Evolutionary conservation across 2,797 vertebrate species (phyloP), one percentile per base, ranked within the genome.

Genomic region (Synaphobranchus kaupii): DNA sequence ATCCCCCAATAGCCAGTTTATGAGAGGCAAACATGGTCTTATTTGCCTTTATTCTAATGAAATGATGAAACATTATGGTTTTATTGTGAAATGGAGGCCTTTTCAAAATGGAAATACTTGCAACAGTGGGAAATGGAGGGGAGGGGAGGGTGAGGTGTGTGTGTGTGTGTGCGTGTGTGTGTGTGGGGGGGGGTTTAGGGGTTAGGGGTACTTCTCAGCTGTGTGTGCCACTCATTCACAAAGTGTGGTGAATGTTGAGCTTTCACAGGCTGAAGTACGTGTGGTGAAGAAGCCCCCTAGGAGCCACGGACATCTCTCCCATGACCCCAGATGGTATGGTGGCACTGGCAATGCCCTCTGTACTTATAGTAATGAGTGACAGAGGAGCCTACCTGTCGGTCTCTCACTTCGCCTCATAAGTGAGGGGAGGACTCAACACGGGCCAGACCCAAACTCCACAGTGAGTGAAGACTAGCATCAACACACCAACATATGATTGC

Each of bases 11-110:
- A 85, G n/a, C 44, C 34, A 17, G 54, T 85, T 73, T n/a, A 71
- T 68, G 66, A 48, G 63, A 86, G 22, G 6, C 63, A 28, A 76
- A 68, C 63, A 31, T 17, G 13, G n/a, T 15, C 28, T 85, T 82
- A 85, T 88, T 84, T 58, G 15, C 56, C 15, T 58, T 58, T 78
- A 56, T 87, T 80, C 17, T 78, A 85, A 81, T 68, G 76, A 81
- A n/a, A 13, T 39, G 47, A 85, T 17, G n/a, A 47, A 13, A 78
- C 44, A 0, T 56, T n/a, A 44, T 25, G 25, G 82, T 54, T 84
- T 44, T 47, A 44, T 28, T 56, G 9, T 6, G 58, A 82, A 85
- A 68, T 66, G 22, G 73, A 85, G 52, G 39, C 17, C 9, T 66
- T 63, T 68, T 82, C 28, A 68, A 81, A 17, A 76, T 47, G 39